Evolutionary conservation across 2,797 vertebrate species (phyloP).

Genomic region (Melanotaenia nigrans): DNA sequence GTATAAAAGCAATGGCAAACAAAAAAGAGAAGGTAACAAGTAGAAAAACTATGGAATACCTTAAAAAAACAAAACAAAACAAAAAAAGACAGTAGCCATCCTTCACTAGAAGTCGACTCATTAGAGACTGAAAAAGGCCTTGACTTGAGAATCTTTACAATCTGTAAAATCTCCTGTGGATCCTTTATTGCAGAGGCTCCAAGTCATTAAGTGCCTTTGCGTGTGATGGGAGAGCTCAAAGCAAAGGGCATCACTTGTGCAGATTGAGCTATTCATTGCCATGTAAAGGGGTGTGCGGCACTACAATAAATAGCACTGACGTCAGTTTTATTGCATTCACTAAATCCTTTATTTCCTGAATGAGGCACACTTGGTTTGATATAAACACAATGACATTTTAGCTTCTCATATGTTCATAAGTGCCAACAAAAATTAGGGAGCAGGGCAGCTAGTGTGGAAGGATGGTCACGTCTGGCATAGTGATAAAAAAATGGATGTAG

Average conservation of each 20-base stretch:
- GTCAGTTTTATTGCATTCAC: conserved; percentile 16
- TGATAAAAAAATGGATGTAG: conserved; percentile 18
- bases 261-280: conserved; percentile 35
- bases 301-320: conserved; percentile 14
- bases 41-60: conserved; percentile 1
- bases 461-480: not conserved
- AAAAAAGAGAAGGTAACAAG: not conserved
- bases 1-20: not conserved
- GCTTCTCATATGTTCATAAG: not conserved
- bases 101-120: not conserved
- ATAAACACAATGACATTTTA: conserved; percentile 8
- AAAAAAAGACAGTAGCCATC: not conserved
- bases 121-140: not conserved
- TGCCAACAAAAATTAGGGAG: not conserved
- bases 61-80: not conserved
- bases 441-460: conserved; percentile 5
- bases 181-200: conserved; percentile 35
- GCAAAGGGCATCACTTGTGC: conserved; percentile 17
- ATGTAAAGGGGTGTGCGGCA: conserved; percentile 27
- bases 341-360: conserved; percentile 7
- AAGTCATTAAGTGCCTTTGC: conserved; percentile 24
- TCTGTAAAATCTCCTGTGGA: conserved; percentile 11
- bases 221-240: conserved; percentile 21
- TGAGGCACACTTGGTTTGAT: conserved; percentile 5
- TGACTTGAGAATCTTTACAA: conserved; percentile 14